Evolutionary conservation across 2,888 invertebrate genomes (phyloP).

Genomic region (Acronicta alni): DNA sequence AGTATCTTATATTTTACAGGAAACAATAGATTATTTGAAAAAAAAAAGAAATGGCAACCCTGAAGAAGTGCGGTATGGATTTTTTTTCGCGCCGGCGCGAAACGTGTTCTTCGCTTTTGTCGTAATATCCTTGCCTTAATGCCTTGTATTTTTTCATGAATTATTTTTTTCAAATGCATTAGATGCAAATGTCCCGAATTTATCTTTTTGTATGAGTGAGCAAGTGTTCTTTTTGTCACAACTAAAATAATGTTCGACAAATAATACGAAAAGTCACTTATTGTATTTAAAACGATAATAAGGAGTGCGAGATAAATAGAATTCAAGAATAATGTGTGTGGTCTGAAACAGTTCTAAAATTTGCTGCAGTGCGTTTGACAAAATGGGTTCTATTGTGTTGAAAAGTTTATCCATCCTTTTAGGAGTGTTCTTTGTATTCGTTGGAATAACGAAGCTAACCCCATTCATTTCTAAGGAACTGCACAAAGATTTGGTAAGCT

Average conservation of each 20-base stretch:
- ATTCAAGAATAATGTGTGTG: constrained; percentile 43
- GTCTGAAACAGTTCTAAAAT: constrained; percentile 61
- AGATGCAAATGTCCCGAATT: constrained; percentile 28
- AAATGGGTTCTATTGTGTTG: constrained; percentile 93
- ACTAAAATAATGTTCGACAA: constrained; percentile 26
- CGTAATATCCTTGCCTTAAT: constrained; percentile 43
- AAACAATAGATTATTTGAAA: too few species aligned
- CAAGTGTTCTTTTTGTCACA: too few species aligned
- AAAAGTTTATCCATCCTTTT: constrained; percentile 97
- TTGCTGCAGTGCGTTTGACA: constrained; percentile 49
- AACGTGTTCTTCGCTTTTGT: constrained; percentile 69
- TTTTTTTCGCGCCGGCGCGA: constrained; percentile 88
- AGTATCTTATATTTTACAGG: too few species aligned
- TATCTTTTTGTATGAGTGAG: too few species aligned
- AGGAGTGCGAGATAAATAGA: constrained; percentile 33
- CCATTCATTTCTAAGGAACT: constrained; percentile 97
- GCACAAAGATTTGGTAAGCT: constrained; percentile 97
- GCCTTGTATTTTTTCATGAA: constrained; percentile 31
- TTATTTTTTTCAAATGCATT: constrained; percentile 18
- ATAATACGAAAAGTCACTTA: constrained; percentile 5
- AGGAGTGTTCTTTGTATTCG: constrained; percentile 98
- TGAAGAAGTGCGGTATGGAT: constrained; percentile 70
- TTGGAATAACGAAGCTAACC: constrained; percentile 97
- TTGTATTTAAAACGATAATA: neutral
- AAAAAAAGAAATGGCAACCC: too few species aligned